Conservation (phyloP, 2,888 invertebrate genomes). For the Agapostemon virescens region DNA sequence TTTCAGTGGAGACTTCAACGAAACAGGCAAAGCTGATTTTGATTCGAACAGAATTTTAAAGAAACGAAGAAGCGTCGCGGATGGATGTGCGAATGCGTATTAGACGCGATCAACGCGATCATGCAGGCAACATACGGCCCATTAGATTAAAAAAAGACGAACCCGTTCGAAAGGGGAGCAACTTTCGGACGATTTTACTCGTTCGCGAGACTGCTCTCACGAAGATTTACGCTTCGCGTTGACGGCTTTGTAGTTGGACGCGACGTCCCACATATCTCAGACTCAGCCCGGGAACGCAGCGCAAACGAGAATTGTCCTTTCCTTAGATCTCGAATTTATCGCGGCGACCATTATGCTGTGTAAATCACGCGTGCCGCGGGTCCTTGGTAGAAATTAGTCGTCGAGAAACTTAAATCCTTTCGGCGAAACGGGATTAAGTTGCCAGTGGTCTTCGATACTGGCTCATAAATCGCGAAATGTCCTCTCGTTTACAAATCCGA, state of each 20-base stretch:
- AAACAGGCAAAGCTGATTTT: background rate
- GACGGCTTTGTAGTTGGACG: constrained; percentile 74
- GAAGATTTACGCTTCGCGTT: constrained; percentile 73
- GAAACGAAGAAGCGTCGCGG: background rate
- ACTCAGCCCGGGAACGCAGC: constrained; percentile 56
- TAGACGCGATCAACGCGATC: background rate
- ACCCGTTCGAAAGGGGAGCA: constrained; percentile 35
- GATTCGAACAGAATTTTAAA: background rate
- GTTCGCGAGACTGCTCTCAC: constrained; percentile 43
- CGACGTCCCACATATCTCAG: constrained; percentile 68
- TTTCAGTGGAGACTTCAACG: constrained; percentile 6
- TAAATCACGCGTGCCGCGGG: constrained; percentile 67
- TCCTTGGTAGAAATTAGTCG: constrained; percentile 66
- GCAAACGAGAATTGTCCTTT: constrained; percentile 67
- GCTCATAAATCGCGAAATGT: background rate
- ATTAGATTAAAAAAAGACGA: constrained; percentile 31
- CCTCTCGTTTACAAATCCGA: background rate
- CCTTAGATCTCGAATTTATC: constrained; percentile 74
- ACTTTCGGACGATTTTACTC: constrained; percentile 42
- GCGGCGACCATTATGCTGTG: constrained; percentile 61
- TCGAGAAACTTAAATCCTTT: constrained; percentile 35
- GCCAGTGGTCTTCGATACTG: constrained; percentile 11
- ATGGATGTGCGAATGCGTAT: background rate
- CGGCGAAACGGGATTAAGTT: constrained; percentile 25
- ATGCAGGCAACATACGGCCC: constrained; percentile 17